Base-by-base conservation (phyloP, 2,888 invertebrate species). In the Acleris laterana region DNA sequence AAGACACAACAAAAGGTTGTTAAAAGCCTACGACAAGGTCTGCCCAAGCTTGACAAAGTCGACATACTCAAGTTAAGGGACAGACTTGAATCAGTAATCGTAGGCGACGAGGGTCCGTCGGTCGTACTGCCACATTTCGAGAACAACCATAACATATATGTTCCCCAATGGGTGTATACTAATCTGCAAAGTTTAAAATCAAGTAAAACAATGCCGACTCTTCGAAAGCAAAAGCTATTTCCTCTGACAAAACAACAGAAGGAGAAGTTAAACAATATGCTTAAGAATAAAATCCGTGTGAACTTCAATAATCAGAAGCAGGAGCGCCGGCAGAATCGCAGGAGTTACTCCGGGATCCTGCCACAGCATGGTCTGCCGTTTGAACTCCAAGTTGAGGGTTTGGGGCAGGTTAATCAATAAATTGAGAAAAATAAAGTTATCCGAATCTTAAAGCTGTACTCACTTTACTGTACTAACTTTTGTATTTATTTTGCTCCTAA, bases 341-440 rank as follows among this genome's bases (percentile, higher is more conserved):
- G 51, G 46, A 62, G 11, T 32, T 32, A 52, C 1, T 59, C 71
- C 16, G 69, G 74, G 7, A 44, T 72, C 22, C n/a, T 42, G 22
- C 55, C 38, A 20, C 22, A 16, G 32, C 77, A 74, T 46, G 88
- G 86, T 1, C 71, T 85, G 2, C 90, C 90, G 0, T 89, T 90
- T 51, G 78, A 83, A 51, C 70, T 89, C 22, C 74, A 86, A 25
- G 63, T 89, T 3, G 72, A 85, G 53, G 89, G 86, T 0, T 67
- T 89, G 57, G 87, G 83, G 1, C 89, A 89, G 74, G 69, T 81
- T 3, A 83, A 81, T 68, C 16, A 28, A 38, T 44, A 63, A 60
- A 28, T 42, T 2, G 20, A 22, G 17, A 3, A n/a, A 57, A 63
- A 55, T 46, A 52, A 50, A 50, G 6, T 1, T 11, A 19, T 46